phyloP scores from a whole-genome alignment of 53 echinoderm and acorn worm species.

The Temnopleurus reevesii region DNA sequence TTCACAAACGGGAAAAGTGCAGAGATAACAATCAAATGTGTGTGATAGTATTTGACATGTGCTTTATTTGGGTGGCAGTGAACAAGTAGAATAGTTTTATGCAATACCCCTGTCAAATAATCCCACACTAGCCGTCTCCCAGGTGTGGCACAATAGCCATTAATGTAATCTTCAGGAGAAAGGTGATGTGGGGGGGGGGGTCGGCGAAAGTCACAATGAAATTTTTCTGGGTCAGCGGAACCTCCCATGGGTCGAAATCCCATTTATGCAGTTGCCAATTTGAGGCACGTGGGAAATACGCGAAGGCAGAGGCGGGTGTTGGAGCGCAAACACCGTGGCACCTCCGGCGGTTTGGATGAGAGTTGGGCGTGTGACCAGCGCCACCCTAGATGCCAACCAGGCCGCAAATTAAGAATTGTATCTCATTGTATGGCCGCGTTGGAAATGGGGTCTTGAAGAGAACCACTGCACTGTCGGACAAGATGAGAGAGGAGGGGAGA shows the following conservation, averaged over 20 bases:
- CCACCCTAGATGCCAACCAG: not conserved
- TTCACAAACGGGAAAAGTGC: too few relatives aligned
- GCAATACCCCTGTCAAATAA: too few relatives aligned
- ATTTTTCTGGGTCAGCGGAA: slow-evolving; percentile 30
- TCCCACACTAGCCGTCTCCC: not conserved
- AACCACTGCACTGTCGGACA: not conserved
- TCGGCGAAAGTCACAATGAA: slow-evolving; percentile 16
- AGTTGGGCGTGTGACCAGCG: not conserved
- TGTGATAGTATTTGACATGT: too few relatives aligned
- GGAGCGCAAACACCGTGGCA: not conserved
- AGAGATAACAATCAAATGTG: too few relatives aligned
- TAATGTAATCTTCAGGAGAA: not conserved
- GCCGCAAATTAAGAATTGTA: not conserved
- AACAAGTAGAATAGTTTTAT: too few relatives aligned
- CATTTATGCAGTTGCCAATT: slow-evolving; percentile 38
- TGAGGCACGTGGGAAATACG: slow-evolving; percentile 32
- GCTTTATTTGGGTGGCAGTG: too few relatives aligned
- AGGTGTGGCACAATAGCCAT: not conserved
- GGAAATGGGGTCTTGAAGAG: not conserved
- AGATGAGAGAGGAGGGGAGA: not conserved
- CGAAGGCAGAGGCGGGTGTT: not conserved
- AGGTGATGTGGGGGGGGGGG: not conserved
- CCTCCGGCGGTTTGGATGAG: not conserved
- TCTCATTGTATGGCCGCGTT: not conserved
- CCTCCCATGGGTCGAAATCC: slow-evolving; percentile 43